These are phyloP conservation scores for Trisateles emortualis DNA, from an alignment of 2,888 invertebrate species.

Conservation along the genomic window DNA sequence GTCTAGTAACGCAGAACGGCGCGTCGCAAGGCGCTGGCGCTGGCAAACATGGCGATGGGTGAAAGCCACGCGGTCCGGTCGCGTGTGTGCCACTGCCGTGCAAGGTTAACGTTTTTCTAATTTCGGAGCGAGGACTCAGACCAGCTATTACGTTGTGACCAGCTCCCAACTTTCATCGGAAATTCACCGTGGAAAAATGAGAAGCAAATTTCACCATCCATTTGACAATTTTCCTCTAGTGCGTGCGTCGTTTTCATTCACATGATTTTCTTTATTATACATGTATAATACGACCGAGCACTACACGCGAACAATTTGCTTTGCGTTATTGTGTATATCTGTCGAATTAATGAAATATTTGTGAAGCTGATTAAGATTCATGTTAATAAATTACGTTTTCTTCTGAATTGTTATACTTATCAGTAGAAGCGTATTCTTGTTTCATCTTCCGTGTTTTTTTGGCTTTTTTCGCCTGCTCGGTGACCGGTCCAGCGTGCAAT, in stretches of 20 bases:
- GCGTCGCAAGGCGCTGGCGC: slow-evolving; percentile 51
- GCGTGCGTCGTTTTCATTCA: slow-evolving; percentile 28
- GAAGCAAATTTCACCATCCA: slow-evolving; percentile 58
- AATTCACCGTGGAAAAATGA: slow-evolving; percentile 74
- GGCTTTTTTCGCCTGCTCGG: slow-evolving; percentile 62
- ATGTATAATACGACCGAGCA: not conserved
- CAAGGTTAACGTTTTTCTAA: slow-evolving; percentile 83
- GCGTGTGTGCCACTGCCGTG: slow-evolving; percentile 74
- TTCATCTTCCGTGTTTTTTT: slow-evolving; percentile 60
- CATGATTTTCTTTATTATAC: slow-evolving; percentile 23
- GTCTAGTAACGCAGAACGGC: slow-evolving; percentile 68
- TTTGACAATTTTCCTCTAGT: slow-evolving; percentile 55
- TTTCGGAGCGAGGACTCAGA: slow-evolving; percentile 75
- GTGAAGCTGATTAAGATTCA: not conserved
- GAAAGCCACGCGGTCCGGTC: slow-evolving; percentile 74
- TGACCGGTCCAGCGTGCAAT: slow-evolving; percentile 74
- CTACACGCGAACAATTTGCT: not conserved
- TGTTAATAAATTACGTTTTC: not conserved
- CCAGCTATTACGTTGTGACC: slow-evolving; percentile 67
- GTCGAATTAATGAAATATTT: not conserved
- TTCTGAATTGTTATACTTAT: not conserved
- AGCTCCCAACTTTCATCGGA: slow-evolving; percentile 76
- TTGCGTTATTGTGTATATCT: not conserved
- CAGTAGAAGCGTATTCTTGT: slow-evolving; percentile 22
- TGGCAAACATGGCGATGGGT: slow-evolving; percentile 70